These are phyloP conservation scores for Petrocephalus zakoni DNA, from an alignment of 2,113 vertebrate species.

Conservation along the genomic window DNA sequence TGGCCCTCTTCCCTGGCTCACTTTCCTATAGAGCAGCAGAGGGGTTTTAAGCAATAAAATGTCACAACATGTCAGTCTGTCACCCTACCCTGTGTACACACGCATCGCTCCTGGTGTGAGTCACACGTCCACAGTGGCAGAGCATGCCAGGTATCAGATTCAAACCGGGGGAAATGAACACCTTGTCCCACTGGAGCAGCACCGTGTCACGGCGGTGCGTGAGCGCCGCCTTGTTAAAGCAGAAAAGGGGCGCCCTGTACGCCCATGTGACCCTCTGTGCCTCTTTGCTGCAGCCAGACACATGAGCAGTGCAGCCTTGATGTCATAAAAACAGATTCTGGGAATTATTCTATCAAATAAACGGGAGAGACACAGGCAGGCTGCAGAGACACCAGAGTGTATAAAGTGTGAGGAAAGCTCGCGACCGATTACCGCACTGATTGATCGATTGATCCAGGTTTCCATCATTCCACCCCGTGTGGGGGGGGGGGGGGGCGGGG, in stretches of 20 bases:
- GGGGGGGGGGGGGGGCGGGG: no score
- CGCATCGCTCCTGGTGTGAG: neutral
- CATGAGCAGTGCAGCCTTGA: neutral
- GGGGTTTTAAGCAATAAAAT: neutral
- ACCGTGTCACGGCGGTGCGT: neutral
- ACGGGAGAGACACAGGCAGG: neutral
- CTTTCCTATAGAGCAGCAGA: neutral
- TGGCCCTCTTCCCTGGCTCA: neutral
- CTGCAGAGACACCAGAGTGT: neutral
- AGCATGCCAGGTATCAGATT: neutral
- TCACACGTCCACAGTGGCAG: neutral
- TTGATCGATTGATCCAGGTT: neutral
- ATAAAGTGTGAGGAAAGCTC: neutral
- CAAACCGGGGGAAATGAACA: neutral
- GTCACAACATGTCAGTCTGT: neutral
- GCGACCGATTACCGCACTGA: neutral
- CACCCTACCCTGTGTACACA: neutral
- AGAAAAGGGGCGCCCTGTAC: neutral
- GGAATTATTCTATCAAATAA: neutral
- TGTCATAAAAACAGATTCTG: neutral
- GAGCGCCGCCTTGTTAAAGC: neutral
- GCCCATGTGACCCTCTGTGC: neutral
- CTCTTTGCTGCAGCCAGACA: neutral
- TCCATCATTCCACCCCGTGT: constrained; percentile 2
- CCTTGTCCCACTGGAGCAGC: neutral